Percentiles rank a stretch among this genome's conserved stretches.
Evolutionary conservation across 2,888 invertebrate genomes (phyloP).

Genomic region (Dugesia japonica): DNA sequence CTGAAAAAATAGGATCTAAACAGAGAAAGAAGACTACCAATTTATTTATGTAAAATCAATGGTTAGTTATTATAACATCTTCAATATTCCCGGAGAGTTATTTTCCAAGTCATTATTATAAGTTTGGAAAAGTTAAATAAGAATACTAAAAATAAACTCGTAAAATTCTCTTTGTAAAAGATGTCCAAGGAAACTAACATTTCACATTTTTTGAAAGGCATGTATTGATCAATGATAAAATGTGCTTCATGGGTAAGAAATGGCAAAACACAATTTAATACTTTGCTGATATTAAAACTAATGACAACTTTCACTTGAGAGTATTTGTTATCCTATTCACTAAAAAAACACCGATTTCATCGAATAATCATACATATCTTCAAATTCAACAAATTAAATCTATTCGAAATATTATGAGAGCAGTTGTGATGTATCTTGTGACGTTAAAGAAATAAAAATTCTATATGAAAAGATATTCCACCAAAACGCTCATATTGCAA

Average conservation of each 20-base stretch:
- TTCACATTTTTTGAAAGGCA: constrained; percentile 98
- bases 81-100: constrained; percentile 89
- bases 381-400: too few relatives aligned
- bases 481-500: too few relatives aligned
- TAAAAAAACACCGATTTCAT: constrained; percentile 77
- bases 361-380: too few relatives aligned
- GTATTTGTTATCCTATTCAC: constrained; percentile 99
- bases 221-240: constrained; percentile 94
- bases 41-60: constrained; percentile 97
- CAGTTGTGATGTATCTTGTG: too few relatives aligned
- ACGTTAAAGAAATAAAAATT: too few relatives aligned
- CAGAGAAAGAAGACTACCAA: too few relatives aligned
- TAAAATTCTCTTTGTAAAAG: constrained; percentile 80
- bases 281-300: constrained; percentile 88
- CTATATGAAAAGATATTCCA: too few relatives aligned
- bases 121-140: constrained; percentile 86
- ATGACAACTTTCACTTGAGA: constrained; percentile 81
- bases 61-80: constrained; percentile 98
- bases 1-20: too few relatives aligned
- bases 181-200: constrained; percentile 78
- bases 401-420: too few relatives aligned
- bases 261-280: constrained; percentile 95
- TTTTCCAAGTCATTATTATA: constrained; percentile 95
- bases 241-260: constrained; percentile 98
- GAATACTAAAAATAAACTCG: constrained; percentile 76